Base-by-base conservation (phyloP, 1,140 invertebrate species). In the Hycleus phaleratus region DNA sequence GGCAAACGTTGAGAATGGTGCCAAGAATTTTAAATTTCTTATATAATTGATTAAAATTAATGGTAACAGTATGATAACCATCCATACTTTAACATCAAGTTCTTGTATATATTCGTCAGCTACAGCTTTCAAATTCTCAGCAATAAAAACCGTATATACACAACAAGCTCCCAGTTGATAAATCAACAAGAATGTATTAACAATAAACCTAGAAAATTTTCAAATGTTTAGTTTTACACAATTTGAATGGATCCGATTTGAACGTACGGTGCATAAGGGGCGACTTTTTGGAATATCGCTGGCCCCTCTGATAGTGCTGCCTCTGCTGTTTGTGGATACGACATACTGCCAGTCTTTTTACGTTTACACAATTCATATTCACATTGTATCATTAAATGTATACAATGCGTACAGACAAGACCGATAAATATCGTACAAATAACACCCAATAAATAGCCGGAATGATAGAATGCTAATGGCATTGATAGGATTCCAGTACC, bases 401-500 rank as follows among this genome's bases (percentile, higher is more conserved):
- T 88, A 65, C 87, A 89, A 71, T 90, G 90, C 4, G 87, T 88
- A 64, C 88, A 90, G 10, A 91, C 77, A 1, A 82, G 57, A 1
- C 86, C 88, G 59, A 91, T 85, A 0, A 87, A 60, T 3, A 87
- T 63, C 2, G 86, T 85, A 2, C 83, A 85, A 10, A 86, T 66
- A 1, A 80, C 69, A n/a, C 87, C 86, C 40, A 84, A 71, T 0
- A 81, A 56, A 54, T 90, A 82, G 38, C 92, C 92, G 10, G 91
- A 78, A 69, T 93, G 85, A 46, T 77, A 78, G 60, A 94, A 86
- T 0, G 92, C 91, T 67, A 85, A 82, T 2, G 92, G 90, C 88
- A 95, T 93, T 11, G 92, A 91, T 46, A 95, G 70, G 45, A 95
- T 90, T 4, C 93, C 92, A 0, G 92, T 94, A 4, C 93, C 93